phyloP scores from a whole-genome alignment of 2,797 vertebrate species.

The Euthynnus affinis region DNA sequence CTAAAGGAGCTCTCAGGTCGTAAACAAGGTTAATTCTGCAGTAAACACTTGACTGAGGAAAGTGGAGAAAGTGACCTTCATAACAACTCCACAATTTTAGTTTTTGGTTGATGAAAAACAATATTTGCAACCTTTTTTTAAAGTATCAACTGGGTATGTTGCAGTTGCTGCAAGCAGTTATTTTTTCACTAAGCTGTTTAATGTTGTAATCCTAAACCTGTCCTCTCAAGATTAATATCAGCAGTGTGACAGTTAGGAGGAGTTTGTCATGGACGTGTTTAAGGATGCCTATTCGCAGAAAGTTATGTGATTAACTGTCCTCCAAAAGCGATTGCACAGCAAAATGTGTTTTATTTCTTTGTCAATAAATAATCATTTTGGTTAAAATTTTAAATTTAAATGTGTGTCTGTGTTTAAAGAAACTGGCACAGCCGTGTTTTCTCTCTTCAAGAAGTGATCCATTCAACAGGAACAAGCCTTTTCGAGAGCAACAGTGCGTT shows the following conservation, averaged over 20 bases:
- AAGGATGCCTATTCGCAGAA: too few relatives aligned
- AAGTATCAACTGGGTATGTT: not conserved
- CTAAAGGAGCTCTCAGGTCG: not conserved
- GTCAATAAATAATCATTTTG: not conserved
- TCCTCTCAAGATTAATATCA: not conserved
- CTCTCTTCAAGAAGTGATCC: not conserved
- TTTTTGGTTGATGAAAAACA: constrained; percentile 7
- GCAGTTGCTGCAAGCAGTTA: not conserved
- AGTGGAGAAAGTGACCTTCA: constrained; percentile 36
- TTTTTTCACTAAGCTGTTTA: not conserved
- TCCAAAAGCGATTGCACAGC: too few relatives aligned
- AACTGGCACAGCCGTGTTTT: not conserved
- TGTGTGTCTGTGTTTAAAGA: too few relatives aligned
- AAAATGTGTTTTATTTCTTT: not conserved
- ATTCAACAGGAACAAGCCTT: not conserved
- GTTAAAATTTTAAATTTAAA: not conserved
- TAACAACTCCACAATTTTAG: not conserved
- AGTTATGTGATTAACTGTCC: too few relatives aligned
- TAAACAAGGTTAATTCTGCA: constrained; percentile 34
- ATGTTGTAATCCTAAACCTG: constrained; percentile 5
- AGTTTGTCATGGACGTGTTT: not conserved
- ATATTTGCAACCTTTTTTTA: not conserved
- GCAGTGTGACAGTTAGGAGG: constrained; percentile 4
- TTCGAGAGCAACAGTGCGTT: not conserved
- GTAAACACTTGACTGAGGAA: constrained; percentile 39